Percentiles rank a stretch among this genome's conserved stretches.
These are phyloP conservation scores for Melinaea menophilus DNA, from an alignment of 2,888 invertebrate species.

Conservation along the genomic window DNA sequence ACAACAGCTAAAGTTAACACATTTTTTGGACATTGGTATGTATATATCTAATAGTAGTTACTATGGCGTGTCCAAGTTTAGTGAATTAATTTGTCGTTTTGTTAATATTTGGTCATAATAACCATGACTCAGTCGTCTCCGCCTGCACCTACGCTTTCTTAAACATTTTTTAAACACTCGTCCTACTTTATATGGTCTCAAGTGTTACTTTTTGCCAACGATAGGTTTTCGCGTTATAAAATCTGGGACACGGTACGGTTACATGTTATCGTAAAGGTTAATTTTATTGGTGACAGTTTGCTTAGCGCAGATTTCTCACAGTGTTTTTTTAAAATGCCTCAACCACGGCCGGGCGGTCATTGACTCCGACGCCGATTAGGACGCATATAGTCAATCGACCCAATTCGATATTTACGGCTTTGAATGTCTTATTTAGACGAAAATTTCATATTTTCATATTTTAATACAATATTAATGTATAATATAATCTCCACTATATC, in stretches of 20 bases:
- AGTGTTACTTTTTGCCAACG: slow-evolving; percentile 24
- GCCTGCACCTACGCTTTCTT: slow-evolving; percentile 49
- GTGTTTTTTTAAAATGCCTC: slow-evolving; percentile 19
- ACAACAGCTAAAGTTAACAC: neutral
- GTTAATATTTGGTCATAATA: slow-evolving; percentile 54
- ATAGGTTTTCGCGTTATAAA: slow-evolving; percentile 20
- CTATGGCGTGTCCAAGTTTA: slow-evolving; percentile 42
- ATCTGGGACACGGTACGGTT: slow-evolving; percentile 33
- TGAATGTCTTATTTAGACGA: neutral
- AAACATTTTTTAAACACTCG: slow-evolving; percentile 26
- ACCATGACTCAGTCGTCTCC: slow-evolving; percentile 55
- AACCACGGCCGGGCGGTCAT: slow-evolving; percentile 20
- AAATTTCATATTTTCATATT: too few relatives aligned
- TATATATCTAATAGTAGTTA: slow-evolving; percentile 8
- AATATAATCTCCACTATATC: slow-evolving; percentile 8
- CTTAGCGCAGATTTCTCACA: slow-evolving; percentile 25
- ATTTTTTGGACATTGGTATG: neutral
- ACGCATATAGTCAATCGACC: slow-evolving; percentile 18
- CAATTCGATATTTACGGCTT: slow-evolving; percentile 18
- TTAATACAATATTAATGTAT: too few relatives aligned
- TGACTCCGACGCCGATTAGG: slow-evolving; percentile 17
- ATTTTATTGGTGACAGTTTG: slow-evolving; percentile 22
- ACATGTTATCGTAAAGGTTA: slow-evolving; percentile 21
- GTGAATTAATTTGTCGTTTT: slow-evolving; percentile 44
- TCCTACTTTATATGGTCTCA: slow-evolving; percentile 26